These are phyloP conservation scores for Acanthacorydalis orientalis DNA, from an alignment of 2,888 invertebrate genomes.

Conservation along the genomic window DNA sequence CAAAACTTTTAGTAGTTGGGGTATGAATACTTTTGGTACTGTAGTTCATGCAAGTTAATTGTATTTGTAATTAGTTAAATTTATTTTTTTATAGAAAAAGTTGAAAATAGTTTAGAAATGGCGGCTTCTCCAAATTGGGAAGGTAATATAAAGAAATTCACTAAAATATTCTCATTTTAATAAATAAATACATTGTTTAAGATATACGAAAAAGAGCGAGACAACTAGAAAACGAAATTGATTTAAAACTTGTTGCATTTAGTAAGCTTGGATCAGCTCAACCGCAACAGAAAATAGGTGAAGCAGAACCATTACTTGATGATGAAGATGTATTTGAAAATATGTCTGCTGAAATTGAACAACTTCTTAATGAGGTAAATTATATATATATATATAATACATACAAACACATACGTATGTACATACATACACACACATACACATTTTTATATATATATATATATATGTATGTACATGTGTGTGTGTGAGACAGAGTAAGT, in stretches of 20 bases:
- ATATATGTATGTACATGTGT: too few species aligned
- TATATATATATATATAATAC: constrained; percentile 7
- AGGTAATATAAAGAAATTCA: constrained; percentile 13
- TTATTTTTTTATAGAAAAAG: too few species aligned
- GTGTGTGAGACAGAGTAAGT: too few species aligned
- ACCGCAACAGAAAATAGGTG: constrained; percentile 37
- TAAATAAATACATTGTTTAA: constrained; percentile 25
- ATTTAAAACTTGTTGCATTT: constrained; percentile 85
- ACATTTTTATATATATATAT: neutral
- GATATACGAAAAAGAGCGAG: constrained; percentile 87
- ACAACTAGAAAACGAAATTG: constrained; percentile 89
- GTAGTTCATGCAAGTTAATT: too few species aligned
- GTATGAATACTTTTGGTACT: too few species aligned
- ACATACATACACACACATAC: constrained; percentile 5
- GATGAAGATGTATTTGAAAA: constrained; percentile 85
- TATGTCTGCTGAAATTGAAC: constrained; percentile 82
- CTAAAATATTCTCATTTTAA: neutral
- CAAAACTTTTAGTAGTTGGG: too few species aligned
- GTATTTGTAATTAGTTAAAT: too few species aligned
- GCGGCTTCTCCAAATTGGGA: constrained; percentile 19
- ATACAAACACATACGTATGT: constrained; percentile 4
- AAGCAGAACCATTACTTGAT: constrained; percentile 70
- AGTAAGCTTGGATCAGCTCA: constrained; percentile 79
- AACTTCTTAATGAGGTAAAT: constrained; percentile 59
- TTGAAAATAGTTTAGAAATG: constrained; percentile 13